Base-by-base conservation (phyloP, 2,797 vertebrate genomes). In the Esox masquinongy region DNA sequence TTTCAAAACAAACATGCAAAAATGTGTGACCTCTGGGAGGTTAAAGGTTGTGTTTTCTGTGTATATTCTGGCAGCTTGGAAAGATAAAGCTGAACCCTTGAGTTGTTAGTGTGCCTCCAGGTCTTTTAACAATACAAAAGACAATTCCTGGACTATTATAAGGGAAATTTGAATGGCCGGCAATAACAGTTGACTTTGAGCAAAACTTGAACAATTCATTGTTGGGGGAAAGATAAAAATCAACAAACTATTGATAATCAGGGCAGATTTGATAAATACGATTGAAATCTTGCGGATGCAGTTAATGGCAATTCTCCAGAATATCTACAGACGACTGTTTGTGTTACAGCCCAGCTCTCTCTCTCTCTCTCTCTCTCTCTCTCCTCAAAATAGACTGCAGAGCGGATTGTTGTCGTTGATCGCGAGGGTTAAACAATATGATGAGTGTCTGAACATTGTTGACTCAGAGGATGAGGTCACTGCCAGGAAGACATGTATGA, bases 131-230 rank as follows among this genome's bases (percentile, higher is more conserved):
- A 90, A 90, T 80, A 83, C 43, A 83, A 83, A 87, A 82, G 82
- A 87, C 85, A 82, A 73, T 87, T 90, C 82, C 81, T 88, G 87
- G 88, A 78, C n/a, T 83, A 81, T 86, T 78, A 68, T 11, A 47
- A 47, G 43, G 59, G 68, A 1, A 11, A 75, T 84, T 84, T 88
- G 80, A 85, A 83, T 83, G 72, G 50, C 79, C 49, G 50, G 79
- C 77, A 84, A 90, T 78, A 90, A 85, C 82, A 85, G 56, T 73
- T 76, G 74, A 86, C 75, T 77, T 74, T 72, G 78, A 84, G 74
- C 51, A 80, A 75, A 66, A 69, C 24, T 39, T 74, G 83, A 89
- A 92, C 88, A 92, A 91, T 91, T 70, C 77, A 73, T 8, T 87
- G 85, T 87, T 87, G 91, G 69, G 11, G 11, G 69, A 19, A 36